phyloP scores from a whole-genome alignment of 2,888 invertebrate species.

The Clivina fossor region DNA sequence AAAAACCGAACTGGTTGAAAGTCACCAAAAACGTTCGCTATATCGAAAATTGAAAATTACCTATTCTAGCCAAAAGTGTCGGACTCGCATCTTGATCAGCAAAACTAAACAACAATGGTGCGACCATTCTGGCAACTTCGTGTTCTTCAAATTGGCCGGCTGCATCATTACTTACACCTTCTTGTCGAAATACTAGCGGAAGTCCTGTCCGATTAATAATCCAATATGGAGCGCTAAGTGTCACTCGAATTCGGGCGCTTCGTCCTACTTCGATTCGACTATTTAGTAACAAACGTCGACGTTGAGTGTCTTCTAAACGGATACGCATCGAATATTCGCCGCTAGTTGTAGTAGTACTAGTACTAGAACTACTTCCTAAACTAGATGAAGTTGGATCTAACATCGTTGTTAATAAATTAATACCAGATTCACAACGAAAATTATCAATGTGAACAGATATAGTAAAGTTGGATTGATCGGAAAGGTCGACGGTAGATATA shows the following conservation, averaged over 20 bases:
- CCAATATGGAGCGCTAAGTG: slow-evolving; percentile 88
- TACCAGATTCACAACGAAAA: slow-evolving; percentile 66
- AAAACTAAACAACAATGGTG: slow-evolving; percentile 92
- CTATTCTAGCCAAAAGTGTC: slow-evolving; percentile 75
- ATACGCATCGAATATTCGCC: slow-evolving; percentile 53
- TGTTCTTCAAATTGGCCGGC: slow-evolving; percentile 94
- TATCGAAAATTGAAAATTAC: too few relatives aligned
- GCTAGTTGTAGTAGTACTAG: background rate
- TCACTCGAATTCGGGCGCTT: slow-evolving; percentile 56
- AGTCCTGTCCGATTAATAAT: slow-evolving; percentile 94
- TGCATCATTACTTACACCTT: slow-evolving; percentile 72
- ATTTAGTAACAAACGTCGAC: slow-evolving; percentile 73
- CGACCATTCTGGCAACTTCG: slow-evolving; percentile 89
- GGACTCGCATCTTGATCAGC: slow-evolving; percentile 85
- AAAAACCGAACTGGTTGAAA: too few relatives aligned
- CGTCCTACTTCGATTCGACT: slow-evolving; percentile 52
- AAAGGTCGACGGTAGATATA: slow-evolving; percentile 53
- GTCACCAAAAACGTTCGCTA: too few relatives aligned
- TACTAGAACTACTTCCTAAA: background rate
- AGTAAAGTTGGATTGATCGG: slow-evolving; percentile 62
- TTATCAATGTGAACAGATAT: slow-evolving; percentile 80
- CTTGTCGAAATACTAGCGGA: slow-evolving; percentile 93
- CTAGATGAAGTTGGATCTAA: background rate
- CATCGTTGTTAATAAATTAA: slow-evolving; percentile 46
- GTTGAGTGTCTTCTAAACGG: slow-evolving; percentile 72